Evolutionary conservation across 2,797 vertebrate genomes (phyloP), one percentile per base, ranked within the genome.

Genomic region (Brachyrhaphis roseni): DNA sequence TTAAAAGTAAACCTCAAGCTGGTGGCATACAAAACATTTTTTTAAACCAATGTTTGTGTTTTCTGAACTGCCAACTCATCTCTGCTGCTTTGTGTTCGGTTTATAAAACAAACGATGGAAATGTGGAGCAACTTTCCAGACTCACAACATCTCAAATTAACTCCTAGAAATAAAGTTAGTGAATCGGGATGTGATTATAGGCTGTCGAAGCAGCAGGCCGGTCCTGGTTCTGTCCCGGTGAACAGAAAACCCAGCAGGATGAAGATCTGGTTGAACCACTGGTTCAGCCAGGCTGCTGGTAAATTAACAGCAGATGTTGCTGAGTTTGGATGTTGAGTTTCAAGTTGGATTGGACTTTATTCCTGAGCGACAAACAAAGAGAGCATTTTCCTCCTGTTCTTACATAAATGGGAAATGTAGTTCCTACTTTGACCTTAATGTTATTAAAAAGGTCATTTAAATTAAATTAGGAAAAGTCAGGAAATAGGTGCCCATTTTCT

Each of bases 101-200:
- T 82, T 43, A 36, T 75, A 55, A 89, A 64, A 82, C 6, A 5
- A 75, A 39, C 36, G n/a, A 73, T 18, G 5, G 62, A 12, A 72
- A 81, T 77, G 83, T 11, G 78, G 64, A 83, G 28, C 12, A 84
- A 80, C 31, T 57, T 12, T 64, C 84, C 78, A 82, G 78, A 86
- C 80, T 76, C 34, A 41, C 18, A 8, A 78, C 57, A 62, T 84
- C 87, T 90, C 81, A 87, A 92, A 93, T 91, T 90, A 90, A 75
- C 80, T 45, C 12, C 31, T 4, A 36, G 77, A 64, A 72, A 83
- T 78, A 46, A 82, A 83, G 85, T 82, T 84, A 64, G 84, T 84
- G 89, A 88, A 90, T 92, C 76, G 74, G 75, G 77, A 87, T 81
- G 18, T 90, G 89, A 92, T 92, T 90, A 91, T 84, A 90, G 88